These are phyloP conservation scores for Drosophila auraria DNA, from an alignment of 1,140 invertebrate genomes.

Conservation along the genomic window DNA sequence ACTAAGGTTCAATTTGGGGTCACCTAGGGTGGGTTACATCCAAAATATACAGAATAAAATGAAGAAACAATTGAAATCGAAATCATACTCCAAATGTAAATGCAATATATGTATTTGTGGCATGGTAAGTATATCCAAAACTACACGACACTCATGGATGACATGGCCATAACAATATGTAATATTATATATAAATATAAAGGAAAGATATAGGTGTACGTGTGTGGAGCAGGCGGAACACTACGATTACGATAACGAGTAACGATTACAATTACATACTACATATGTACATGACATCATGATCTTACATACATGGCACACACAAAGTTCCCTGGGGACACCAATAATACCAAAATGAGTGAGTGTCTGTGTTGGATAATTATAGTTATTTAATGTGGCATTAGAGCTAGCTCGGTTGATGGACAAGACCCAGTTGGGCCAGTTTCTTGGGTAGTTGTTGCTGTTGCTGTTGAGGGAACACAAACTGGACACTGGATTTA, in stretches of 20 bases:
- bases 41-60: slow-evolving; percentile 22
- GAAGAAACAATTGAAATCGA: slow-evolving; percentile 7
- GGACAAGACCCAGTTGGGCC: neutral
- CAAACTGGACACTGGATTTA: slow-evolving; percentile 12
- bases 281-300: slow-evolving; percentile 55
- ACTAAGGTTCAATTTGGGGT: slow-evolving; percentile 1
- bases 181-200: neutral
- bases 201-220: neutral
- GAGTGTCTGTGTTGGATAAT: slow-evolving; percentile 4
- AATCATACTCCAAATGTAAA: slow-evolving; percentile 21
- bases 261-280: slow-evolving; percentile 34
- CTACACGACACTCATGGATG: slow-evolving; percentile 14
- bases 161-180: neutral
- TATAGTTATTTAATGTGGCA: neutral
- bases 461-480: slow-evolving; percentile 9
- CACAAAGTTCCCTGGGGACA: slow-evolving; percentile 19
- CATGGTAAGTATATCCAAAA: slow-evolving; percentile 6
- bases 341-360: slow-evolving; percentile 16
- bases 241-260: neutral
- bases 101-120: slow-evolving; percentile 8
- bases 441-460: slow-evolving; percentile 7
- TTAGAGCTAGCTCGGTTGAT: slow-evolving; percentile 32
- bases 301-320: slow-evolving; percentile 54
- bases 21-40: slow-evolving; percentile 12
- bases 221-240: slow-evolving; percentile 25